Percentiles rank a stretch among this genome's conserved stretches.
Evolutionary conservation across 2,797 vertebrate species (phyloP).

Genomic region (Vipera latastei): DNA sequence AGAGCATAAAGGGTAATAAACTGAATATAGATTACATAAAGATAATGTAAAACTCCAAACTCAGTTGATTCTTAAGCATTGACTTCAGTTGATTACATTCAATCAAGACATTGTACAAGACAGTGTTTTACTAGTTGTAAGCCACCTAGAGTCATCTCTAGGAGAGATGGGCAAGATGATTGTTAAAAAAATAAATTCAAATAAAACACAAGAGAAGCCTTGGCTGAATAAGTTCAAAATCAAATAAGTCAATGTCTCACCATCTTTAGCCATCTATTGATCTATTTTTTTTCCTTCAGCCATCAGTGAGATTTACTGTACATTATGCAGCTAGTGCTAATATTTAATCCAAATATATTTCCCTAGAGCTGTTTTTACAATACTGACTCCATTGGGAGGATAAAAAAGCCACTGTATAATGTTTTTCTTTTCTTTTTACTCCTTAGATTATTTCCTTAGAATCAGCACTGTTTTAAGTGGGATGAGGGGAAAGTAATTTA

Average conservation of each 20-base stretch:
- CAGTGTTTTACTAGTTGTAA: too few species aligned
- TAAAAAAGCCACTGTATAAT: not conserved
- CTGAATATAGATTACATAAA: too few species aligned
- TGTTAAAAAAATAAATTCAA: too few species aligned
- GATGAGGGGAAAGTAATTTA: not conserved
- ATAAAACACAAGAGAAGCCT: not conserved
- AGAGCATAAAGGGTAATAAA: too few species aligned
- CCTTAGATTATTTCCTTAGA: not conserved
- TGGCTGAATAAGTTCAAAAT: not conserved
- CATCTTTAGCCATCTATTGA: not conserved
- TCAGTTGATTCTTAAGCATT: too few species aligned
- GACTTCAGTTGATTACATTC: too few species aligned
- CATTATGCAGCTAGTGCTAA: not conserved
- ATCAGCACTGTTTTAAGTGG: not conserved
- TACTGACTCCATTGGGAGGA: not conserved
- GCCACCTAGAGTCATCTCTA: too few species aligned
- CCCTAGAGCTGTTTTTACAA: not conserved
- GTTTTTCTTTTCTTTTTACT: not conserved
- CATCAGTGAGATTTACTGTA: not conserved
- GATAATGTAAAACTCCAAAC: too few species aligned
- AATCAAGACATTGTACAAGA: too few species aligned
- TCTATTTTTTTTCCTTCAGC: not conserved
- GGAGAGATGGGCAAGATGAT: too few species aligned
- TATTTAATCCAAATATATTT: not conserved
- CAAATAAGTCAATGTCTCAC: not conserved